Evolutionary conservation across 2,888 invertebrate species (phyloP), one percentile per base, ranked within the genome.

Genomic region (Drosophila prolongata): DNA sequence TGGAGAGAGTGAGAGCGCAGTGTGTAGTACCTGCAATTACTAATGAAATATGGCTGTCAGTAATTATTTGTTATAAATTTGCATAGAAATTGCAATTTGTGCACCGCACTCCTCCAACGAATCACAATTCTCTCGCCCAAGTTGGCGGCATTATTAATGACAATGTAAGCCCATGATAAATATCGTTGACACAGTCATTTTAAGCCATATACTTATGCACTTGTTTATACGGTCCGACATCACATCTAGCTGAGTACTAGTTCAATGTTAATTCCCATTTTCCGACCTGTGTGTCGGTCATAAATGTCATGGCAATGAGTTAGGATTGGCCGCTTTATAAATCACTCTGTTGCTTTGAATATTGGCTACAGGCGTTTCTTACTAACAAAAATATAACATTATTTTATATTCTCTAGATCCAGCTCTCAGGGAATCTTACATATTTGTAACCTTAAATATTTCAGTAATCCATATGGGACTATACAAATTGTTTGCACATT

Each of bases 11-110:
- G 57, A 42, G 67, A 73, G 66, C 57, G 68, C 55, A 52, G 66
- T 67, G 68, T 65, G 60, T 60, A 50, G 72, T 79, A 76, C 71
- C 78, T 74, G 88, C 77, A 85, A 87, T 89, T 89, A 87, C 78
- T 80, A 80, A 89, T 87, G 90, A 90, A 90, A 86, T 89, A 90
- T 89, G 79, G 89, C 80, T 87, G 90, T 90, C 87, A 87, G 89
- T 85, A 89, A 85, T 85, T 85, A 82, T 82, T 88, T 90, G 90
- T 87, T 81, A 83, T 80, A 79, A 90, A 89, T 89, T 90, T 89
- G 90, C 90, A 85, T 89, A 86, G 87, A 86, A 85, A 90, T 81
- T 89, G 90, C 90, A 86, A 86, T 82, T 86, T 88, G 89, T 79
- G 78, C 78, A 85, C 89, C 81, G 87, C 89, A 79, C 70, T 73